Evolutionary conservation across 1,140 invertebrate species (phyloP).

Genomic region (Acromyrmex echinatior): DNA sequence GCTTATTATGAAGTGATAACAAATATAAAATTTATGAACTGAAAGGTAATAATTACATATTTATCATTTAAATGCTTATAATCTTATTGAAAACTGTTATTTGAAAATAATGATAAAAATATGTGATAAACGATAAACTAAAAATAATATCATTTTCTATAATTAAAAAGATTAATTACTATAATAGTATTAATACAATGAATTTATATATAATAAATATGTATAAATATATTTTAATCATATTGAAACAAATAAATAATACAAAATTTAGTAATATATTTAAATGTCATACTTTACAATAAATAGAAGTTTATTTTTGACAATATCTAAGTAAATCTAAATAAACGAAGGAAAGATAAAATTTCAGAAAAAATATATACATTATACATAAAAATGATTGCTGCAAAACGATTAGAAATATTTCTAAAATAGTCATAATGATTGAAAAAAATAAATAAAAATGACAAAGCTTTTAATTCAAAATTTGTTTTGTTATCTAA

Average conservation of each 20-base stretch:
- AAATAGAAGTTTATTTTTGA: neutral
- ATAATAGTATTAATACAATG: neutral
- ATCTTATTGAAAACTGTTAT: neutral
- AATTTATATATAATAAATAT: neutral
- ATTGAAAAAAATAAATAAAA: neutral
- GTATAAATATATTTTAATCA: neutral
- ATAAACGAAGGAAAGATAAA: neutral
- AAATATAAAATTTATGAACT: neutral
- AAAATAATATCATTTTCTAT: neutral
- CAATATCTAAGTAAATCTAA: neutral
- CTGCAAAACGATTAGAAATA: neutral
- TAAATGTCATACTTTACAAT: neutral
- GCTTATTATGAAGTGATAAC: neutral
- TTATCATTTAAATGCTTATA: constrained; percentile 11
- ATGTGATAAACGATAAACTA: neutral
- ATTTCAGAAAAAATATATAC: neutral
- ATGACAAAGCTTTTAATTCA: neutral
- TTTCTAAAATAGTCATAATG: neutral
- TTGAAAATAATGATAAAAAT: neutral
- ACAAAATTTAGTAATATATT: neutral
- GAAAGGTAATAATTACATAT: neutral
- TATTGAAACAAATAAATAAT: neutral
- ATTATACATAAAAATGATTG: neutral
- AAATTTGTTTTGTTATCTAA: neutral
- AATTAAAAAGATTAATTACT: neutral